phyloP scores from a whole-genome alignment of 2,888 invertebrate species.

The Villa cingulata region DNA sequence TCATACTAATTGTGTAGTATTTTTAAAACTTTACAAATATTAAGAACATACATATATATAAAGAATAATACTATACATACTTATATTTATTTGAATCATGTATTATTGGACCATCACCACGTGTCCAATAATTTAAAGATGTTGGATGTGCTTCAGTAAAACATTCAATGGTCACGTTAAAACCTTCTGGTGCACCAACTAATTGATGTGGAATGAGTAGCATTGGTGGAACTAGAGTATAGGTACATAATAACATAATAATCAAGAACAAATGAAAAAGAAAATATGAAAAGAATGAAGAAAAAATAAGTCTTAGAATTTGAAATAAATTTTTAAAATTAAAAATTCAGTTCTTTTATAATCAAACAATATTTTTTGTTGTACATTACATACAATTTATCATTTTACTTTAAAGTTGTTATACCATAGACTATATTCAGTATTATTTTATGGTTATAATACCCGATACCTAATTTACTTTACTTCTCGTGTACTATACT shows the following conservation, averaged over 20 bases:
- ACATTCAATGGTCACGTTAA: conserved; percentile 76
- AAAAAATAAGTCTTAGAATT: too few species aligned
- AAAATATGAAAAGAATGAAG: too few species aligned
- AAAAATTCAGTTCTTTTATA: too few species aligned
- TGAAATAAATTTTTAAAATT: too few species aligned
- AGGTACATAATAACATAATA: background rate
- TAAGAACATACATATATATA: background rate
- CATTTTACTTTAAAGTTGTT: too few species aligned
- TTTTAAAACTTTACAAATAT: background rate
- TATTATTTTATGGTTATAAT: too few species aligned
- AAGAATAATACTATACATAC: conserved; percentile 20
- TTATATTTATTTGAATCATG: conserved; percentile 73
- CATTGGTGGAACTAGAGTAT: conserved; percentile 81
- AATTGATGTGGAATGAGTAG: conserved; percentile 82
- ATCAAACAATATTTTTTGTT: too few species aligned
- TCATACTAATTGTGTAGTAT: background rate
- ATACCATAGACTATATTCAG: too few species aligned
- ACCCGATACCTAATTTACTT: too few species aligned
- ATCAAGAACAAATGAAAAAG: background rate
- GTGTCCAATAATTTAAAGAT: conserved; percentile 80
- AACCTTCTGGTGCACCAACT: conserved; percentile 71
- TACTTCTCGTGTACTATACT: too few species aligned
- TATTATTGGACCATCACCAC: conserved; percentile 78
- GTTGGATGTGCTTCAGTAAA: conserved; percentile 87
- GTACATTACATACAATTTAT: too few species aligned